These are phyloP conservation scores for Lithophane ornitopus DNA, from an alignment of 2,888 invertebrate genomes.

Conservation along the genomic window DNA sequence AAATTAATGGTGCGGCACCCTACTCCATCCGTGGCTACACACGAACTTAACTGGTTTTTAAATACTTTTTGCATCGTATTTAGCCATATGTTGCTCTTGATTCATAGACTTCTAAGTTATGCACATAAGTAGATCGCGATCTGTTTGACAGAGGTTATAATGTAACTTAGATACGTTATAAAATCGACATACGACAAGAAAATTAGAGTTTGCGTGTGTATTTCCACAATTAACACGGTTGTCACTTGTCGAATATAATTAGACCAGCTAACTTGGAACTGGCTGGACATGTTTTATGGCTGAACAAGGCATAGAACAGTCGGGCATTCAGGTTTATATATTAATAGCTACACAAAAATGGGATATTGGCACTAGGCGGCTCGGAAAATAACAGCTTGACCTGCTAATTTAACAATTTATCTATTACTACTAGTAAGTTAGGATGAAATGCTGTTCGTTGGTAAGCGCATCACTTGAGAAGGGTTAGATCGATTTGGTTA, in stretches of 20 bases:
- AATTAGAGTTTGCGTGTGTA: constrained; percentile 29
- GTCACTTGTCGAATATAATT: constrained; percentile 47
- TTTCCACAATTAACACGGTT: constrained; percentile 46
- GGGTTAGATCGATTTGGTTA: neutral
- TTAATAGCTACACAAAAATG: neutral
- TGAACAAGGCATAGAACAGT: neutral
- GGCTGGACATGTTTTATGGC: constrained; percentile 19
- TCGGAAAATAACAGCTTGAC: neutral
- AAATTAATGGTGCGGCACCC: constrained; percentile 19
- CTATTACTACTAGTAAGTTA: too few relatives aligned
- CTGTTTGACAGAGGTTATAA: constrained; percentile 18
- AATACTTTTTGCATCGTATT: constrained; percentile 46
- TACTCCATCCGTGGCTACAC: neutral
- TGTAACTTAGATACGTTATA: constrained; percentile 4
- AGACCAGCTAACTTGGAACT: constrained; percentile 34
- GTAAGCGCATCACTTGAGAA: neutral
- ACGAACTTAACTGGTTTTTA: constrained; percentile 18
- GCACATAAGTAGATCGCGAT: constrained; percentile 40
- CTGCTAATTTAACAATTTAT: neutral
- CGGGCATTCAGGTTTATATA: neutral
- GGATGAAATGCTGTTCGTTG: neutral
- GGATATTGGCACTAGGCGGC: neutral
- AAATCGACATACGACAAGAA: constrained; percentile 14
- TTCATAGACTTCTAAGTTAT: constrained; percentile 46
- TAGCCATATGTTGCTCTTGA: constrained; percentile 59